Conservation (phyloP, 2,888 invertebrate species). For the Didymodactylos carnosus region DNA sequence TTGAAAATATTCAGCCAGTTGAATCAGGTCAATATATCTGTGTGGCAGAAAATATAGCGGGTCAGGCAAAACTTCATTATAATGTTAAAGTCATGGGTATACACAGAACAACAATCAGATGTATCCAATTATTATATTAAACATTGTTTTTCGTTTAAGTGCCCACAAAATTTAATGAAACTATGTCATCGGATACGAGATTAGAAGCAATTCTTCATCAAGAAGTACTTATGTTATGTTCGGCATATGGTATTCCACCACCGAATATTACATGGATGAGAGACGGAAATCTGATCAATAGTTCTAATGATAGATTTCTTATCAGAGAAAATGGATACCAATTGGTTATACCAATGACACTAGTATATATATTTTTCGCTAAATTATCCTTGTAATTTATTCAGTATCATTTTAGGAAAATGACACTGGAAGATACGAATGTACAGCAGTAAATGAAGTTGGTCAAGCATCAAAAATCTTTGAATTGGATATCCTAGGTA, state of each 20-base stretch:
- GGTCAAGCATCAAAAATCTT: constrained; percentile 31
- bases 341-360: too few relatives aligned
- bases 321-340: too few relatives aligned
- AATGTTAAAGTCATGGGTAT: constrained; percentile 38
- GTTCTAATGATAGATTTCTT: too few relatives aligned
- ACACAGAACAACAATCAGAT: too few relatives aligned
- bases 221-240: neutral
- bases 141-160: neutral
- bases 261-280: constrained; percentile 21
- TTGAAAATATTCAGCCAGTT: constrained; percentile 18
- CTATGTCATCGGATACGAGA: neutral
- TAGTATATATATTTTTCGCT: neutral
- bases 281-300: too few relatives aligned
- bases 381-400: neutral
- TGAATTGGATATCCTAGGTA: constrained; percentile 26
- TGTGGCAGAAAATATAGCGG: constrained; percentile 47
- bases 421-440: constrained; percentile 36
- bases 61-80: constrained; percentile 43
- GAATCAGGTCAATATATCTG: constrained; percentile 46
- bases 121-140: too few relatives aligned
- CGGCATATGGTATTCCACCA: constrained; percentile 1
- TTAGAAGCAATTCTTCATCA: neutral
- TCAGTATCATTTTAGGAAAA: constrained; percentile 3
- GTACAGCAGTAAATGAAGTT: constrained; percentile 35
- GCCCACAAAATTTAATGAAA: neutral